Evolutionary conservation across 2,797 vertebrate genomes (phyloP).

Genomic region (Sciurus vulgaris): DNA sequence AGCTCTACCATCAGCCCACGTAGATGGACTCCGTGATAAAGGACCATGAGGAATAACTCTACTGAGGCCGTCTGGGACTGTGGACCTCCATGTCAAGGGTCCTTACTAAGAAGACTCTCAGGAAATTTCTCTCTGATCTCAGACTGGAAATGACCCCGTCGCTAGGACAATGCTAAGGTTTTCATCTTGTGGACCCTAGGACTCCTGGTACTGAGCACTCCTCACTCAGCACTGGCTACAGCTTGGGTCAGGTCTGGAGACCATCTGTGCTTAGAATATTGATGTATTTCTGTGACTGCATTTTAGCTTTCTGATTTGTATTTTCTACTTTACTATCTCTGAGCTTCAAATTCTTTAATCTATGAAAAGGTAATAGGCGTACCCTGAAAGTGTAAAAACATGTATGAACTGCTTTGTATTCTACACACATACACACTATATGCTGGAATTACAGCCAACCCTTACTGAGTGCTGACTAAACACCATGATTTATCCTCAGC

Average conservation of each 20-base stretch:
- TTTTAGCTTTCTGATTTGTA: neutral
- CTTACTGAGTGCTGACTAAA: neutral
- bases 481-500: neutral
- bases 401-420: neutral
- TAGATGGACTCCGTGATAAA: neutral
- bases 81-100: neutral
- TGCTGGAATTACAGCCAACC: neutral
- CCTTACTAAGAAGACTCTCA: neutral
- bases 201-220: neutral
- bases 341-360: neutral
- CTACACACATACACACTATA: neutral
- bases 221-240: rapidly evolving
- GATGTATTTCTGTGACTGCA: neutral
- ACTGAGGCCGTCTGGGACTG: neutral
- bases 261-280: neutral
- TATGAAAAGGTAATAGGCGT: neutral
- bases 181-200: neutral
- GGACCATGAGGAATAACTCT: neutral
- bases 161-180: neutral
- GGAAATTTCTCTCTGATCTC: neutral
- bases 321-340: neutral
- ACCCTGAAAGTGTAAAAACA: neutral
- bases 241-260: neutral
- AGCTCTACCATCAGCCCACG: neutral
- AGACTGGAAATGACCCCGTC: neutral